Conservation (phyloP, 64 coral and sea anemone species). For the Pocillopora damicornis region DNA sequence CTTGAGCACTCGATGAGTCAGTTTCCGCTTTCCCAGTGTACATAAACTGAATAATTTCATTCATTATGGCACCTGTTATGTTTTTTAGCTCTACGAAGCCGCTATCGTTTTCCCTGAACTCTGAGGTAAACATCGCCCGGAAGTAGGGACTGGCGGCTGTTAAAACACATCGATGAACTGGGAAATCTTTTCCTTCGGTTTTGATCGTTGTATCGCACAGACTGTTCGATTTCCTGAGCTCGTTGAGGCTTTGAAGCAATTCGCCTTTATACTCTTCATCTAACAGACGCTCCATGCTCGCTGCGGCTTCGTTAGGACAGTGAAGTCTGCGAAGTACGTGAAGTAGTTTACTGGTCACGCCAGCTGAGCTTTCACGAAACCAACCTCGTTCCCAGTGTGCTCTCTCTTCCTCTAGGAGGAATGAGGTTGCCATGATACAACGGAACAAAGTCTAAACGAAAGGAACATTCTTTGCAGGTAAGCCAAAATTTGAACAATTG, state of each 20-base stretch:
- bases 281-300: background rate
- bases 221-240: slow-evolving; percentile 19
- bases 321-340: no score
- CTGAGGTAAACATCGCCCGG: slow-evolving; percentile 39
- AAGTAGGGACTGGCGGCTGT: slow-evolving; percentile 46
- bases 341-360: no score
- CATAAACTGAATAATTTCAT: slow-evolving; percentile 44
- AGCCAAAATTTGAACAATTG: no score
- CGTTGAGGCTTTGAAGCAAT: slow-evolving; percentile 20
- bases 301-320: no score
- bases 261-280: slow-evolving; percentile 1
- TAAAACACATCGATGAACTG: slow-evolving; percentile 39
- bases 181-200: background rate
- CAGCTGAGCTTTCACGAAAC: no score
- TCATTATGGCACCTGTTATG: background rate
- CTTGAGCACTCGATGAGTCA: slow-evolving; percentile 5
- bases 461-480: no score
- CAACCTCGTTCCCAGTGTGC: no score
- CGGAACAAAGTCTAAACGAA: no score
- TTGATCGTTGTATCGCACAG: slow-evolving; percentile 34
- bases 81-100: slow-evolving; percentile 35
- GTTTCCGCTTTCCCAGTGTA: slow-evolving; percentile 41
- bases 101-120: slow-evolving; percentile 17
- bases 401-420: no score
- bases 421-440: no score